These are phyloP conservation scores for Pollimyrus isidori DNA, from an alignment of 2,113 vertebrate species.

Conservation along the genomic window DNA sequence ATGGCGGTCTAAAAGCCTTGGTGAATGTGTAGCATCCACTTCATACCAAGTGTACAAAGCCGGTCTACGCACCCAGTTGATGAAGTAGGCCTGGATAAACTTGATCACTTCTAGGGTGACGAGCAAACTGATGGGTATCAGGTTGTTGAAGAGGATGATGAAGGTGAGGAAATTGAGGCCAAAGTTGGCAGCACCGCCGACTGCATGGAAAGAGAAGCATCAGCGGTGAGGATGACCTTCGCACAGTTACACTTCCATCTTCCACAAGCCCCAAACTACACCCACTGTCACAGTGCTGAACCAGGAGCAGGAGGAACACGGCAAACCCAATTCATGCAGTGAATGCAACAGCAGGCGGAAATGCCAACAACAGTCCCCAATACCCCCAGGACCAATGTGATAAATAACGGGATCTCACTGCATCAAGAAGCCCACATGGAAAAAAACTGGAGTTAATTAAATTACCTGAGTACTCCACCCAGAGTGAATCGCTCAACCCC, in stretches of 20 bases:
- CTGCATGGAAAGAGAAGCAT: constrained; percentile 48
- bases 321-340: not conserved
- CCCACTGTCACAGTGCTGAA: not conserved
- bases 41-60: not conserved
- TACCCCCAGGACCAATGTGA: not conserved
- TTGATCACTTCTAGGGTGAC: constrained; percentile 98
- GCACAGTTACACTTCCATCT: not conserved
- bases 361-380: not conserved
- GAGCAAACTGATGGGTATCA: constrained; percentile 96
- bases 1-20: not conserved
- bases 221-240: not conserved
- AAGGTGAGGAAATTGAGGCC: constrained; percentile 98
- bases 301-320: not conserved
- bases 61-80: constrained; percentile 87
- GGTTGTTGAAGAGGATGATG: constrained; percentile 99
- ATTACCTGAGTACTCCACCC: not conserved
- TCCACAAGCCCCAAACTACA: not conserved
- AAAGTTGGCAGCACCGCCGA: constrained; percentile 92
- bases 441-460: not conserved
- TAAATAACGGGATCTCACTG: not conserved
- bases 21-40: not conserved
- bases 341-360: not conserved
- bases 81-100: constrained; percentile 97
- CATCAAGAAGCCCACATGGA: not conserved
- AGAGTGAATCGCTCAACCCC: not conserved